Evolutionary conservation across 2,888 invertebrate species (phyloP), one percentile per base, ranked within the genome.

Genomic region (Eilema caniola): DNA sequence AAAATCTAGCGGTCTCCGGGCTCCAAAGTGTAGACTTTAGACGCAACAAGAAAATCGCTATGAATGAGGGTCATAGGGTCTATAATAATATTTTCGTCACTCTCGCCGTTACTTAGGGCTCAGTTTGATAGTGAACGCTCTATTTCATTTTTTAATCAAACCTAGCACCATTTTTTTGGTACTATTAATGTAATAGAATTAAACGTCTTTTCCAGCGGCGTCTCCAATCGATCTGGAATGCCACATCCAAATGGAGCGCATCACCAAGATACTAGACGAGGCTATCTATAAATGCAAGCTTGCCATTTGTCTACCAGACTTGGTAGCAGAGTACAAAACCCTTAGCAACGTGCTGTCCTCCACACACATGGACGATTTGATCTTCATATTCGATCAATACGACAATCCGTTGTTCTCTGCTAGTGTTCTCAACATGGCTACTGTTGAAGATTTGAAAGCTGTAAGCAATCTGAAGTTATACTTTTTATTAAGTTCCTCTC

Each of bases 201-300:
- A 16, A 11, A 61, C n/a, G 8, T 61, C 65, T 64, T 11, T 79
- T 76, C 10, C 78, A 93, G 94, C 84, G 37, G 86, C 90, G 0
- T 92, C 92, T 0, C 93, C 93, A n/a, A 90, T 96, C 74, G 96
- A 96, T 75, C 80, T 96, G 77, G 94, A 96, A 81, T 93, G 93
- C 71, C 88, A 91, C 73, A 96, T 96, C 67, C 96, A 96, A 87
- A 91, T 94, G 3, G 95, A 96, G 71, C 90, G 96, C 37, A 94
- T 96, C 63, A 92, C 95, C 0, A 94, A 94, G 78, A 95, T 96
- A 67, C 79, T 96, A 11, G 92, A 95, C 70, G 95, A 94, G 70
- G 89, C 94, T 0, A 88, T 96, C 5, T 90, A 92, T 69, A 95
- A 96, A 80, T 90, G 94, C 20, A 92, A 93, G 75, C 85, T 96